Conservation (phyloP, 2,888 invertebrate genomes). For the Scotopteryx bipunctaria region DNA sequence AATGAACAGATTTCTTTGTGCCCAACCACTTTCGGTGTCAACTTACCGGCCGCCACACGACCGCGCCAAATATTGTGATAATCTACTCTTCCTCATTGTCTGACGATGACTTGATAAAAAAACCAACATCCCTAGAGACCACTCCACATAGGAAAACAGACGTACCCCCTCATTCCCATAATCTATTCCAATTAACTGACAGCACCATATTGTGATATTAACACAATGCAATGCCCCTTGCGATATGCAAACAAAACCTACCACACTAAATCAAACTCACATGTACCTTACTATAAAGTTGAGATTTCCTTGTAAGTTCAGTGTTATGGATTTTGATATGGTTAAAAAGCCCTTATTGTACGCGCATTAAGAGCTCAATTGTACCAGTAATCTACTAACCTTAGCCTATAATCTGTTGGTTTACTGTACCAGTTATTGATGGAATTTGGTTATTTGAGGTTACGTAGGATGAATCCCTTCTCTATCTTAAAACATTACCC, state of each 20-base stretch:
- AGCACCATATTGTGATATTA: constrained; percentile 82
- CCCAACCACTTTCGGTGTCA: constrained; percentile 60
- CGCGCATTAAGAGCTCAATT: constrained; percentile 59
- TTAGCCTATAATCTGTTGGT: constrained; percentile 31
- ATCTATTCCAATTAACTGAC: constrained; percentile 84
- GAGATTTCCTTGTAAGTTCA: constrained; percentile 26
- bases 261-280: constrained; percentile 40
- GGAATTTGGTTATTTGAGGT: constrained; percentile 12
- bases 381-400: constrained; percentile 45
- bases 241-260: constrained; percentile 41
- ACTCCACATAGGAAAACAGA: constrained; percentile 58
- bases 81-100: constrained; percentile 72
- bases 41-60: constrained; percentile 69
- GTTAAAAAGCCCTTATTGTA: constrained; percentile 63
- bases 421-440: constrained; percentile 15
- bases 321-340: constrained; percentile 50
- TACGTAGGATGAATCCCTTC: no score
- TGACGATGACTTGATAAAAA: constrained; percentile 81
- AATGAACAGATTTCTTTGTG: constrained; percentile 50
- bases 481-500: no score
- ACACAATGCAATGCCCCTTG: constrained; percentile 73
- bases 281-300: constrained; percentile 16
- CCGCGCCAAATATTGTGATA: constrained; percentile 80
- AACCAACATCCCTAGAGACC: constrained; percentile 63
- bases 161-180: constrained; percentile 80